Base-by-base conservation (phyloP, 2,797 vertebrate genomes). In the Sphenodon punctatus region DNA sequence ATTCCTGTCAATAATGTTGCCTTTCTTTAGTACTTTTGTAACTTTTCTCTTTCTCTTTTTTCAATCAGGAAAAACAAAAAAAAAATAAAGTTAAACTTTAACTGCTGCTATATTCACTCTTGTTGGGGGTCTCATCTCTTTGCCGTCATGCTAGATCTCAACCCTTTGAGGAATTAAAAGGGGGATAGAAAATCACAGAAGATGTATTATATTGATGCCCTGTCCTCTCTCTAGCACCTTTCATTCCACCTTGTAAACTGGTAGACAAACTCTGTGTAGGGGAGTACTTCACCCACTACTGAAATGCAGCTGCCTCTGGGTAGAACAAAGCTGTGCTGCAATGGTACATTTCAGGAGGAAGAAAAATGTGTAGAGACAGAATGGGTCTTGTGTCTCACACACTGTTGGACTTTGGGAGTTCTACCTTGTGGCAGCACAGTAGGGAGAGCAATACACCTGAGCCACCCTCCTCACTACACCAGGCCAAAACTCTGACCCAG, bases 1-100 rank as follows among this genome's bases (percentile, higher is more conserved):
- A 3, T 20, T 81, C 86, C 88, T 93, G 87, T 80, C 5, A 0
- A 4, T 75, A 75, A 68, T 0, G 46, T 89, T 93, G 91, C 92
- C 87, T 94, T 92, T 70, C 67, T 82, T 88, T 89, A 89, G 63
- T 91, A 93, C 80, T 92, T 92, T 92, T 94, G 88, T 94, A 93
- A 88, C 75, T 79, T 84, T 90, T 85, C 14, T 80, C 41, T 82
- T 63, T 88, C 73, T 30, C 82, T 38, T 92, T 88, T 91, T 80
- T 82, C 71, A 87, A 69, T 80, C 64, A 38, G 64, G 88, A 80
- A 49, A 32, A n/a, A n/a, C n/a, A n/a, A n/a, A n/a, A n/a, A n/a
- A 91, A 93, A 78, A 93, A 89, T 58, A 78, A 66, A 78, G 69
- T 61, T 48, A 86, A 88, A 90, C 46, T 42, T 67, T 88, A 74